Percentiles rank a stretch among this genome's conserved stretches.
Evolutionary conservation across 2,797 vertebrate species (phyloP).

Genomic region (Rhynchonycteris naso): DNA sequence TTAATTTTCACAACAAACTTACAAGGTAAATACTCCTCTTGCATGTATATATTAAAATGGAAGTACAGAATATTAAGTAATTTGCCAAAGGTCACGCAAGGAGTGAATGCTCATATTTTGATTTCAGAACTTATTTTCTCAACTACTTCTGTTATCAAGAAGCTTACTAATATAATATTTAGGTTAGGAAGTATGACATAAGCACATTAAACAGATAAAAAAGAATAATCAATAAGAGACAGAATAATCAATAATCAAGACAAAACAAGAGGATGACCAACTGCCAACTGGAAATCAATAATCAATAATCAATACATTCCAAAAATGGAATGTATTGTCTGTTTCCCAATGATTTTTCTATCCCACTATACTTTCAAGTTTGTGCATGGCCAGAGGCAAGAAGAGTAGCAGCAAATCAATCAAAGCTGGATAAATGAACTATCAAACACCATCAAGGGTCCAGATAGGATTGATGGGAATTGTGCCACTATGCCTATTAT

Average conservation of each 20-base stretch:
- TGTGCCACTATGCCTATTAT: background rate
- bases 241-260: no score
- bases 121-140: background rate
- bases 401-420: background rate
- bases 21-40: background rate
- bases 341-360: background rate
- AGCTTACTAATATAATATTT: background rate
- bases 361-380: background rate
- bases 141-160: constrained; percentile 7
- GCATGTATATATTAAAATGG: background rate
- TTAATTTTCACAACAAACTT: constrained; percentile 10
- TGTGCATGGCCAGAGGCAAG: background rate
- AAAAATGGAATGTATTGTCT: background rate
- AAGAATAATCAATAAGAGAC: background rate
- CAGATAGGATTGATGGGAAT: background rate
- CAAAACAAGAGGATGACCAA: no score
- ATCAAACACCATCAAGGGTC: background rate
- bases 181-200: background rate
- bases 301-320: no score
- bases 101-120: background rate
- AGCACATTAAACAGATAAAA: background rate
- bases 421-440: constrained; percentile 4
- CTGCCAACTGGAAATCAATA: no score
- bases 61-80: background rate
- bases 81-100: background rate